Evolutionary conservation across 1,140 invertebrate genomes (phyloP), one percentile per base, ranked within the genome.

Genomic region (Zeugodacus cucurbitae): DNA sequence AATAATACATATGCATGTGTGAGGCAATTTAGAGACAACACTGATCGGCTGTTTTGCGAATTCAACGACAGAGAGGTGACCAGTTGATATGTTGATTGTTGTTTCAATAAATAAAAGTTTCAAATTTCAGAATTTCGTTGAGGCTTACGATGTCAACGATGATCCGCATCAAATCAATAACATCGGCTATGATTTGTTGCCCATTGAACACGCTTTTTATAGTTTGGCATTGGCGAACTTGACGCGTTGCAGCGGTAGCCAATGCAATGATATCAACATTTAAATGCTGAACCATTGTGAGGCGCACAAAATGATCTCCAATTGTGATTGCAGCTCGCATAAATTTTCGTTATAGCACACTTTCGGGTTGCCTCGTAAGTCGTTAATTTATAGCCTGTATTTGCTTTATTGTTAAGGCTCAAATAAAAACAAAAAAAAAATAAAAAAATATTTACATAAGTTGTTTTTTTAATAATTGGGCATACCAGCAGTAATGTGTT

Each of bases 1-100:
- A 98, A 98, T 91, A 98, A 98, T 91, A 98, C 97, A 1, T 98
- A 96, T 90, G 94, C 94, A 0, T 98, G 98, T 91, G 89, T 98
- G 6, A 93, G 97, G 82, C 95, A 95, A 88, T 97, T 41, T 91
- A 93, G 44, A 41, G 93, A 74, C 92, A 94, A 1, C 89, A 94
- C 59, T 34, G 91, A 97, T 91, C 95, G 95, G 89, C 95, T 98
- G 89, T 98, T 96, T 90, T 98, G 97, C 91, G 90, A 95, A 88
- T 97, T 98, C 93, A 92, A 94, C 41, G 97, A 98, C 92, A 89
- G 94, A 64, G 94, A 97, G 94, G 97, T 97, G 94, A 20, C 34
- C 2, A 22, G 5, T 14, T 8, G 57, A 78, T 14, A 32, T 54
- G 20, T 14, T 57, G 26, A 67, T 29, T n/a, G n/a, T n/a, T n/a